Percentiles rank a stretch among this genome's conserved stretches.
Conservation (phyloP, 2,113 vertebrate species). For the Narcine bancroftii region DNA sequence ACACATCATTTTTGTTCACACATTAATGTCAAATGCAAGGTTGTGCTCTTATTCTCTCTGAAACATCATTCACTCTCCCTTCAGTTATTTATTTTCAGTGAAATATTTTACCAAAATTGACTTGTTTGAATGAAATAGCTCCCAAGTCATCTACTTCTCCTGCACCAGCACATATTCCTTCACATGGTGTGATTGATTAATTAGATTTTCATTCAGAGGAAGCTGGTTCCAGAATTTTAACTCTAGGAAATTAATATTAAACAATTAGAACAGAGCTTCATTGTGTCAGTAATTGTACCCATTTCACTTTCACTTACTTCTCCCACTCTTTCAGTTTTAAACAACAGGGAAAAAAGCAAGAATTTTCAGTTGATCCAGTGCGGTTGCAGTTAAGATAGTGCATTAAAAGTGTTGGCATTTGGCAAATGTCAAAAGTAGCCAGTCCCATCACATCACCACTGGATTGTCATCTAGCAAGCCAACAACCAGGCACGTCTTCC, state of each 20-base stretch:
- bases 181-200: not conserved
- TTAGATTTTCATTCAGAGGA: conserved; percentile 32
- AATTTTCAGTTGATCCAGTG: no score
- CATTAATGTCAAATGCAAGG: not conserved
- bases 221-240: conserved; percentile 10
- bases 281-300: not conserved
- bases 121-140: not conserved
- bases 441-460: no score
- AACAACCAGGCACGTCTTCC: no score
- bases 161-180: not conserved
- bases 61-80: not conserved
- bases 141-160: not conserved
- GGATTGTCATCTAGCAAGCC: no score
- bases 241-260: conserved; percentile 10
- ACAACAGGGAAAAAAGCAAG: not conserved
- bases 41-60: not conserved
- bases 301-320: conserved; percentile 7
- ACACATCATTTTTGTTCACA: not conserved
- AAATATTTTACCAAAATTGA: not conserved
- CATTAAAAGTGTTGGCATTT: no score
- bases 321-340: not conserved
- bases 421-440: no score
- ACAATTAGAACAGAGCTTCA: conserved; percentile 28
- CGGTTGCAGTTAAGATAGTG: not conserved
- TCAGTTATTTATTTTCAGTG: not conserved